Percentiles rank a stretch among this genome's conserved stretches.
phyloP scores from a whole-genome alignment of 2,888 invertebrate genomes.

The Drosophila helvetica region DNA sequence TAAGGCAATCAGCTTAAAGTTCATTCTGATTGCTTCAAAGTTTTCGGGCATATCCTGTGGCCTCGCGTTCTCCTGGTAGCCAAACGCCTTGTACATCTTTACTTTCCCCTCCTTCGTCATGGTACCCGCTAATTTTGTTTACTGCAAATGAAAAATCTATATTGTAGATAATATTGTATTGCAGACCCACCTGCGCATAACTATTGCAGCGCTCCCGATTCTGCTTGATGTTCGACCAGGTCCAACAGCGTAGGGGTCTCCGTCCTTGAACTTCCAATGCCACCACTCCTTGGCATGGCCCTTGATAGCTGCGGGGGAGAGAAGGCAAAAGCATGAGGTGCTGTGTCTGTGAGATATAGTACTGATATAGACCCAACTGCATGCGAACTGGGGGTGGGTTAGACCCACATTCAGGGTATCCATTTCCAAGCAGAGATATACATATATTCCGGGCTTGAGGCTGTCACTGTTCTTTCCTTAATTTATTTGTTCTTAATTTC shows the following conservation, averaged over 20 bases:
- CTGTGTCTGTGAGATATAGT: not conserved
- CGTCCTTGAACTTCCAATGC: constrained; percentile 92
- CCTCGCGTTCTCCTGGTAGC: constrained; percentile 94
- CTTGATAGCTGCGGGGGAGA: constrained; percentile 71
- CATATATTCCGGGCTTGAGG: too few species aligned
- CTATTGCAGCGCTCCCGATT: constrained; percentile 90
- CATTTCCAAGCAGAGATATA: constrained; percentile 92
- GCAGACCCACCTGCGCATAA: constrained; percentile 86
- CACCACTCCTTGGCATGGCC: constrained; percentile 90
- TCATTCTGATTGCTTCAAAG: constrained; percentile 91
- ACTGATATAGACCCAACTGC: constrained; percentile 83
- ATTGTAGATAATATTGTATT: not conserved
- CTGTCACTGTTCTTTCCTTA: too few species aligned
- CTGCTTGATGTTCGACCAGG: constrained; percentile 93
- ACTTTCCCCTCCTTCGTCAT: constrained; percentile 97
- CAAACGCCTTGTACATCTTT: constrained; percentile 97
- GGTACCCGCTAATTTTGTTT: constrained; percentile 94
- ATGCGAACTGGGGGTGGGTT: constrained; percentile 93
- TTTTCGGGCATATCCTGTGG: constrained; percentile 89
- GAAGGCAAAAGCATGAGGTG: not conserved
- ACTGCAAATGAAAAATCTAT: constrained; percentile 84
- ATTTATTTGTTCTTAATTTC: too few species aligned
- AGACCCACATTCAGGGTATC: constrained; percentile 89
- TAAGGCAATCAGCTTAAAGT: constrained; percentile 90
- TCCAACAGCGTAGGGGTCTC: constrained; percentile 91